These are phyloP conservation scores for Prorops nasuta DNA, from an alignment of 1,140 invertebrate species.

Conservation along the genomic window DNA sequence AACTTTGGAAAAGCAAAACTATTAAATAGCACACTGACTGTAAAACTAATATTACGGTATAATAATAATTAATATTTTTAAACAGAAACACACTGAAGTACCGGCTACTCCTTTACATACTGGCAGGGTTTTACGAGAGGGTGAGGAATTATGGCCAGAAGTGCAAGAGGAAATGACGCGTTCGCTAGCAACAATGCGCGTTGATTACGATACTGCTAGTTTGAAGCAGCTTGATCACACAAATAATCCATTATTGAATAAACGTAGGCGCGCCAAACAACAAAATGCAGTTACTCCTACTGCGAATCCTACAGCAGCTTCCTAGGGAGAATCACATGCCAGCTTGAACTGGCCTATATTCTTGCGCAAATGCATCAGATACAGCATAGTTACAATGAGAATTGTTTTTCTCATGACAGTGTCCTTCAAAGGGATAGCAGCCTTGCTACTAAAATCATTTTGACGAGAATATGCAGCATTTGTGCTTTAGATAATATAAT, in stretches of 20 bases:
- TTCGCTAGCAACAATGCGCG: conserved; percentile 93
- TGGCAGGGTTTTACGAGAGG: conserved; percentile 81
- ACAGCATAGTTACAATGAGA: conserved; percentile 28
- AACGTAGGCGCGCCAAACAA: conserved; percentile 61
- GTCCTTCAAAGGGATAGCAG: no score
- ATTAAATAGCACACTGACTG: conserved; percentile 5
- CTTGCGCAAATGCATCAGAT: conserved; percentile 29
- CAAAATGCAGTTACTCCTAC: conserved; percentile 16
- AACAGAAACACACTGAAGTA: conserved; percentile 80
- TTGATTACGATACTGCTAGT: conserved; percentile 82
- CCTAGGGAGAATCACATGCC: conserved; percentile 24
- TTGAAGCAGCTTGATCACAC: conserved; percentile 79
- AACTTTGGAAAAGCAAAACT: neutral
- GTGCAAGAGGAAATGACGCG: conserved; percentile 98
- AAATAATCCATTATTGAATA: conserved; percentile 88
- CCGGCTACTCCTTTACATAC: conserved; percentile 93
- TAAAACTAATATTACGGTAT: neutral
- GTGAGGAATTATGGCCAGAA: conserved; percentile 90
- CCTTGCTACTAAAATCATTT: no score
- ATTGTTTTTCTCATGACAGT: conserved; percentile 31
- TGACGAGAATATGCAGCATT: no score
- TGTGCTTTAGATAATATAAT: no score
- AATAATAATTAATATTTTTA: conserved; percentile 20
- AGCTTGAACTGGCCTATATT: conserved; percentile 26
- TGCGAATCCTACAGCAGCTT: conserved; percentile 33